Conservation (phyloP, 2,113 vertebrate genomes). For the Osmerus eperlanus region DNA sequence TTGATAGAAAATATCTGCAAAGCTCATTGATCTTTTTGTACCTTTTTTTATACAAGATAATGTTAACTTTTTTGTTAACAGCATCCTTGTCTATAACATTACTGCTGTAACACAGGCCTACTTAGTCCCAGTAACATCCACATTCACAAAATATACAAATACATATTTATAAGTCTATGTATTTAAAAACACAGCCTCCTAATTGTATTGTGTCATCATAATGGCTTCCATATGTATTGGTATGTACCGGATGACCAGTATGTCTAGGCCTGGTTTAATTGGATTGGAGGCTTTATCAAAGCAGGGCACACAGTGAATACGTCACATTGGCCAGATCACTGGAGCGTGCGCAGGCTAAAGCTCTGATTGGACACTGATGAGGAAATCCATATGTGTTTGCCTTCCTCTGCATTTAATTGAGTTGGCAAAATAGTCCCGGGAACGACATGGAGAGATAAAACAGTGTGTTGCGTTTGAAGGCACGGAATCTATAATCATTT, state of each 20-base stretch:
- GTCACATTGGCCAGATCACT: conserved; percentile 7
- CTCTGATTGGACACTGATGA: conserved; percentile 18
- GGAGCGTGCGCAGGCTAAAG: not conserved
- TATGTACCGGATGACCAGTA: not conserved
- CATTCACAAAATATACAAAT: no score
- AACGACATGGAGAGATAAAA: not conserved
- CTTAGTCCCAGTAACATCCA: no score
- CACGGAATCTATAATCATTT: conserved; percentile 74
- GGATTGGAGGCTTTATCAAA: conserved; percentile 2
- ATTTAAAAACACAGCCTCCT: no score
- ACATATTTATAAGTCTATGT: no score
- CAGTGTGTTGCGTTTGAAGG: conserved; percentile 31
- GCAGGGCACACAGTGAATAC: conserved; percentile 11
- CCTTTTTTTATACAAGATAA: no score
- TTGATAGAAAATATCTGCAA: no score
- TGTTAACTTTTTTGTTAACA: no score
- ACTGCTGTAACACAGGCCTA: no score
- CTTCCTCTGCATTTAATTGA: conserved; percentile 11
- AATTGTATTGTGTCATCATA: no score
- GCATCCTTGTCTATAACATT: no score
- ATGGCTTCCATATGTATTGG: not conserved
- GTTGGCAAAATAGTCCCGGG: not conserved
- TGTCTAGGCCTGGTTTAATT: not conserved
- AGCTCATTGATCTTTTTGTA: no score
- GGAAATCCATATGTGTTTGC: conserved; percentile 7